Evolutionary conservation across 2,113 vertebrate species (phyloP).

Genomic region (Nothocercus nigrocapillus): DNA sequence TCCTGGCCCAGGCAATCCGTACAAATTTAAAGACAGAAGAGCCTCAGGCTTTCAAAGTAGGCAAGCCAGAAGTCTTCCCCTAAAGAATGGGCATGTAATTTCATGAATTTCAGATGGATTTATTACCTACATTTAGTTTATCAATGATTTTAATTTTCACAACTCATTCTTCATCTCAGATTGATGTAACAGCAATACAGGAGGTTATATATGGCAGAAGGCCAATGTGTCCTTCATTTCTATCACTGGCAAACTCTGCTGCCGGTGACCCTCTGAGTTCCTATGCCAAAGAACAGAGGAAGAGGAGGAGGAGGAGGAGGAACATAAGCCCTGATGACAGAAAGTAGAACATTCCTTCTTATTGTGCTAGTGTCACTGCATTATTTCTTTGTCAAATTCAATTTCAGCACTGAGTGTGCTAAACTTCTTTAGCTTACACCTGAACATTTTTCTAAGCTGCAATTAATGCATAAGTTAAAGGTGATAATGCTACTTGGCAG

Average conservation of each 20-base stretch:
- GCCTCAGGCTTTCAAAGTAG: background rate
- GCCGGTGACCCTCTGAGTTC: background rate
- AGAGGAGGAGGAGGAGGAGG: background rate
- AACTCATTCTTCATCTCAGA: background rate
- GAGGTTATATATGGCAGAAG: background rate
- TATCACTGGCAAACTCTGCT: background rate
- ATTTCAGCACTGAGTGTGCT: background rate
- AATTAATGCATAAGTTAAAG: background rate
- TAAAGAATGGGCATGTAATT: accelerated
- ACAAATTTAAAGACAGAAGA: background rate
- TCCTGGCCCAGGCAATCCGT: background rate
- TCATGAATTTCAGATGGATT: background rate
- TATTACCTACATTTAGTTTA: background rate
- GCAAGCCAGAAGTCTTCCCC: background rate
- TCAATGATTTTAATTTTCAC: background rate
- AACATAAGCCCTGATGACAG: background rate
- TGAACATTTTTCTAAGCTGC: background rate
- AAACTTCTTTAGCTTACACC: background rate
- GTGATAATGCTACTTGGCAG: background rate
- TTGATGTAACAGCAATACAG: background rate
- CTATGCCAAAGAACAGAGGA: background rate
- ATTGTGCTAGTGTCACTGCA: background rate
- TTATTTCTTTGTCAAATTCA: background rate
- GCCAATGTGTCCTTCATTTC: background rate
- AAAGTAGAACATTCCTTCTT: background rate